Conservation (phyloP, 2,113 vertebrate genomes). For the Catharus fuscescens region DNA sequence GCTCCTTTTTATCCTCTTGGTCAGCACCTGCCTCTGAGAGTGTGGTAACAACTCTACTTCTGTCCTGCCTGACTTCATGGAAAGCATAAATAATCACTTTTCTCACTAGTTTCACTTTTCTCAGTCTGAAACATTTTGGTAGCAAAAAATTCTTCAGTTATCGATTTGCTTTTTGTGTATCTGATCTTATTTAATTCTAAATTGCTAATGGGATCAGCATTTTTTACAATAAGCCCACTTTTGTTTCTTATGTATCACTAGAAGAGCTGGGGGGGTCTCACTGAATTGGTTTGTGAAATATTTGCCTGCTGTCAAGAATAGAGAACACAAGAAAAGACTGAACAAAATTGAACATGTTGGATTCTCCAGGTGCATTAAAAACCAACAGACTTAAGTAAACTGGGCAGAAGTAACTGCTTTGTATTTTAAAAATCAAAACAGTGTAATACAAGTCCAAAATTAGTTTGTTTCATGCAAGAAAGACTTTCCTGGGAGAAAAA, state of each 20-base stretch:
- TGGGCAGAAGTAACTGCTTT: neutral
- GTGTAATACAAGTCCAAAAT: neutral
- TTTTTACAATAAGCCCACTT: neutral
- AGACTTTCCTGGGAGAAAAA: neutral
- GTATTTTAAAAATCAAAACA: neutral
- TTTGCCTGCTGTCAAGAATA: neutral
- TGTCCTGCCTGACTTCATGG: neutral
- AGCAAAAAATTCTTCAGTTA: neutral
- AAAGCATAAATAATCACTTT: neutral
- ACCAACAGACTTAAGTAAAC: neutral
- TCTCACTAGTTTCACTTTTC: neutral
- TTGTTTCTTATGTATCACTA: neutral
- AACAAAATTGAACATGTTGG: neutral
- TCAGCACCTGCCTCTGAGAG: neutral
- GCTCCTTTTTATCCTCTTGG: neutral
- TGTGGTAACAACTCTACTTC: neutral
- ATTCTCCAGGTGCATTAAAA: neutral
- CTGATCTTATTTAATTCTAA: neutral
- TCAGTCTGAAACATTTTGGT: neutral
- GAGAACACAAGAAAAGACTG: neutral
- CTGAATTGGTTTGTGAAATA: neutral
- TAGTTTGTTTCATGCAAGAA: neutral
- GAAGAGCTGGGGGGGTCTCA: neutral
- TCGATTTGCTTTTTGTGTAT: neutral
- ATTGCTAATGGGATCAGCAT: neutral